Base-by-base conservation (phyloP, 2,113 vertebrate species). In the Anas platyrhynchos region DNA sequence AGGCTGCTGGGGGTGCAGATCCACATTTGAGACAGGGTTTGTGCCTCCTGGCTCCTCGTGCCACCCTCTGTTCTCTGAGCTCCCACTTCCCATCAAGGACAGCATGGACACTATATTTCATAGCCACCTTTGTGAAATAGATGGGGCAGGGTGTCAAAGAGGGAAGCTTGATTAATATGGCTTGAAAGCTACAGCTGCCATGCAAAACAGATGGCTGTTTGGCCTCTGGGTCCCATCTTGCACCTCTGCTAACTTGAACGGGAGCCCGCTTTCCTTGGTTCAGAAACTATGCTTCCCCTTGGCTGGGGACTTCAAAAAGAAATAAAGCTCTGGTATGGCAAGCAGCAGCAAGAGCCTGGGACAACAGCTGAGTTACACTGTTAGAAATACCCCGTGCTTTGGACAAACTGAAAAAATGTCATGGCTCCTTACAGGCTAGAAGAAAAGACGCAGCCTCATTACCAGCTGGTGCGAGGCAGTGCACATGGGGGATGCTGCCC, bases 41-140 rank as follows among this genome's bases (percentile, higher is more conserved):
- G 34, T 52, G 58, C 14, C 17, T 34, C 9, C n/a, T 20, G 3
- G 10, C 5, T 14, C 16, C 23, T 0, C 0, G 1, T 0, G 1
- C 26, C 2, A 3, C 27, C 65, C 34, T 52, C 21, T 1, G 6
- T 8, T 69, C 48, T 22, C 55, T n/a, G 41, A 34, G 36, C 34
- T 85, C 44, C 63, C 2, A 0, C 66, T 29, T 92, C 66, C 44
- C 25, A 23, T 48, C 31, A n/a, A 55, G 72, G 16, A 14, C 55
- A 71, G 52, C 80, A 16, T 1, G 2, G 8, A 76, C 34, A 76
- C 34, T 1, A 1, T 59, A 56, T 77, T 94, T 89, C 89, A 88
- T 44, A 84, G 48, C 3, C 46, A 48, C 46, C 32, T 63, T 80
- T 3, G 5, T 50, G 38, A 52, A 83, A 74, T 0, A 66, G 31